Conservation (phyloP, 2,888 invertebrate genomes). For the Neelides folsomi region DNA sequence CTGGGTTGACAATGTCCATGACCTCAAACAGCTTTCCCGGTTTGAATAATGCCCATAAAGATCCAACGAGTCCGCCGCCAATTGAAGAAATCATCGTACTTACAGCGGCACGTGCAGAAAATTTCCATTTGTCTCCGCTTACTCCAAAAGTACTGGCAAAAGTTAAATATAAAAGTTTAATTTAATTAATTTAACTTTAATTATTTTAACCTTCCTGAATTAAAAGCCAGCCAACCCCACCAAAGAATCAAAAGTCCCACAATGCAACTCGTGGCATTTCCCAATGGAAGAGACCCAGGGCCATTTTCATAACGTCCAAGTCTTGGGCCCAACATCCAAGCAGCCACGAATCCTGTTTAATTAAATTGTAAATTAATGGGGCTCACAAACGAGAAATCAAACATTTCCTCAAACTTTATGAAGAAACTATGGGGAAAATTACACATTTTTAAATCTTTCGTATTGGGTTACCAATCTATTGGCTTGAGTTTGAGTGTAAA, state of each 20-base stretch:
- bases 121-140: conserved; percentile 40
- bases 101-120: conserved; percentile 37
- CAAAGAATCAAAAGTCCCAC: conserved; percentile 39
- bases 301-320: conserved; percentile 37
- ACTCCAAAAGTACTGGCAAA: conserved; percentile 40
- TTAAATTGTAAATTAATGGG: too few species aligned
- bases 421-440: too few species aligned
- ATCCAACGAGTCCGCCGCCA: conserved; percentile 38
- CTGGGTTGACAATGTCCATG: conserved; percentile 39
- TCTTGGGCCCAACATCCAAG: conserved; percentile 33
- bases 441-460: too few species aligned
- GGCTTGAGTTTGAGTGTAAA: neutral
- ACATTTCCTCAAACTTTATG: too few species aligned
- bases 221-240: conserved; percentile 45
- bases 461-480: neutral
- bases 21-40: conserved; percentile 36
- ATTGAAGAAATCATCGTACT: conserved; percentile 38
- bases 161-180: neutral
- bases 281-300: conserved; percentile 34
- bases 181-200: conserved; percentile 13
- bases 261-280: conserved; percentile 37
- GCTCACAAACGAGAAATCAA: too few species aligned
- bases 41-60: conserved; percentile 30
- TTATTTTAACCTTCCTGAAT: conserved; percentile 21
- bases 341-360: conserved; percentile 26